These are phyloP conservation scores for Phrynocephalus forsythii DNA, from an alignment of 2,797 vertebrate genomes.

Conservation along the genomic window DNA sequence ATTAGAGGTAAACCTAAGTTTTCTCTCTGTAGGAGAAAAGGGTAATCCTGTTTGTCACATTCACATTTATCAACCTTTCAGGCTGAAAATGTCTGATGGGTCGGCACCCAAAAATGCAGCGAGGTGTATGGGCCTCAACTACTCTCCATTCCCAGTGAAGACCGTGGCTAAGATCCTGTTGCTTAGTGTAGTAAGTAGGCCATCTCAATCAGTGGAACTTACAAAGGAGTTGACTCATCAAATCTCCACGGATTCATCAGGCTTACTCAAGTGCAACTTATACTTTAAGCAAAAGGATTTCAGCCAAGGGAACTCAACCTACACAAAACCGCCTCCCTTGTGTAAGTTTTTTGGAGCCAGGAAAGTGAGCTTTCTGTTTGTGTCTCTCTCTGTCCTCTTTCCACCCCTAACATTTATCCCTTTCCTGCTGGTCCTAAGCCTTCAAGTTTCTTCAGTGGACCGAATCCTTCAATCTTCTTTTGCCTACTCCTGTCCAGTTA, in stretches of 20 bases:
- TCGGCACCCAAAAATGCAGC: background rate
- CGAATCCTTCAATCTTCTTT: background rate
- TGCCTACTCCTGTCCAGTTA: background rate
- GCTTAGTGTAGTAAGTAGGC: no score
- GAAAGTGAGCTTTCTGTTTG: background rate
- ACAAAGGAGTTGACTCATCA: no score
- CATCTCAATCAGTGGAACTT: no score
- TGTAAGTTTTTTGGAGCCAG: background rate
- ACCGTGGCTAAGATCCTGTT: no score
- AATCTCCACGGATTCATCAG: no score
- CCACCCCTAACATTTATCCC: background rate
- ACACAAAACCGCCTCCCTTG: background rate
- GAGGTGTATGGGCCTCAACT: background rate
- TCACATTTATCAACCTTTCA: background rate
- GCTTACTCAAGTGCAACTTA: no score
- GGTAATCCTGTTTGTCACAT: conserved; percentile 25
- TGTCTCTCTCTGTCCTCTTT: no score
- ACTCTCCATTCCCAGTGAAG: background rate
- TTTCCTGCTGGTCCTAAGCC: background rate
- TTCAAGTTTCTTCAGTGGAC: background rate
- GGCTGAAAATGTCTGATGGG: background rate
- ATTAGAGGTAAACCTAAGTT: background rate
- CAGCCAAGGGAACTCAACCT: background rate
- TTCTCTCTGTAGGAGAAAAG: background rate
- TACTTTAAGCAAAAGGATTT: no score